Evolutionary conservation across 2,113 vertebrate genomes (phyloP).

Genomic region (Arizona elegans): DNA sequence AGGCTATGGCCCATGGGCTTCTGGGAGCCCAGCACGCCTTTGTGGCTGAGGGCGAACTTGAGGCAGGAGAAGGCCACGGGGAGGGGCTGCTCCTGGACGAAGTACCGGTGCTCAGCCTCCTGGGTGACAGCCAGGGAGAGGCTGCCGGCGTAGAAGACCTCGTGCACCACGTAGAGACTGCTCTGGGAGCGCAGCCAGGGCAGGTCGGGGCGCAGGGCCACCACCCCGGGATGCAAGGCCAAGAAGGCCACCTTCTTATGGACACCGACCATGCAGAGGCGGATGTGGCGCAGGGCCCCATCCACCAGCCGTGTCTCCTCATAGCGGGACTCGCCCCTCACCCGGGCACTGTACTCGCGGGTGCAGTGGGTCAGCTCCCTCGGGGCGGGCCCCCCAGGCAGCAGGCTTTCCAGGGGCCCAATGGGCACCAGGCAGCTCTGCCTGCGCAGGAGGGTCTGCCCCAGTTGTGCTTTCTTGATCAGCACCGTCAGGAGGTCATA

Average conservation of each 20-base stretch:
- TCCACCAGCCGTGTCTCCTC: conserved; percentile 64
- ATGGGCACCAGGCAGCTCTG: conserved; percentile 10
- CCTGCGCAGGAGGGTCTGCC: conserved; percentile 39
- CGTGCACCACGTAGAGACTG: conserved; percentile 65
- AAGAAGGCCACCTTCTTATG: conserved; percentile 61
- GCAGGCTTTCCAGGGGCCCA: background rate
- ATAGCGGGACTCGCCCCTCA: conserved; percentile 51
- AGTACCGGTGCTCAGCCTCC: conserved; percentile 31
- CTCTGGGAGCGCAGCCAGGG: conserved; percentile 62
- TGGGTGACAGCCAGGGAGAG: conserved; percentile 38
- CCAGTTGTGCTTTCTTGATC: conserved; percentile 53
- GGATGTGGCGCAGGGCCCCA: conserved; percentile 56
- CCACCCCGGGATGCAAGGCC: background rate
- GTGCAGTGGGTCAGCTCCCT: conserved; percentile 55
- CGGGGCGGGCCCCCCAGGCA: background rate
- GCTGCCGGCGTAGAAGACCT: conserved; percentile 64
- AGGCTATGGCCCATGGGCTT: conserved; percentile 46
- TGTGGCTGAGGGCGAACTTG: conserved; percentile 61
- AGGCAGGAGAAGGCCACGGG: conserved; percentile 67
- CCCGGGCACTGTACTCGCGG: conserved; percentile 52
- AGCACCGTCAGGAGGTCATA: conserved; percentile 64
- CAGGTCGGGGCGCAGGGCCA: conserved; percentile 52
- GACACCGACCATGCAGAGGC: conserved; percentile 54
- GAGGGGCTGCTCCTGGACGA: conserved; percentile 42
- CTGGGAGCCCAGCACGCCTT: conserved; percentile 61